These are phyloP conservation scores for Rattus norvegicus DNA, from an alignment of 2,113 vertebrate genomes.

Conservation along the genomic window DNA sequence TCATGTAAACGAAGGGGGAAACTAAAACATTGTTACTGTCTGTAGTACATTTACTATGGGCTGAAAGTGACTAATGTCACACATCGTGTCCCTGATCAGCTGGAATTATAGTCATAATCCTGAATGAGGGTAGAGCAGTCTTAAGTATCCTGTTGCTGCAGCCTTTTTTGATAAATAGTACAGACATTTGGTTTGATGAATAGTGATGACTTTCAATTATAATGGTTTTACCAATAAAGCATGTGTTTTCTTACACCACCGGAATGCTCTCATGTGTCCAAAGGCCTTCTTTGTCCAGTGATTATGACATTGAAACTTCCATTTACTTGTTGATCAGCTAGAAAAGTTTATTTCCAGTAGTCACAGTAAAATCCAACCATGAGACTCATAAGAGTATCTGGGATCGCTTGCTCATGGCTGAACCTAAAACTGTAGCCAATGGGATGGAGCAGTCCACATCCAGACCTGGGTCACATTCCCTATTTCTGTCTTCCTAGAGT, in stretches of 20 bases:
- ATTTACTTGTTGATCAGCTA: neutral
- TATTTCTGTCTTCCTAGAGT: neutral
- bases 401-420: neutral
- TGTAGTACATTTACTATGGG: neutral
- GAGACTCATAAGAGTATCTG: neutral
- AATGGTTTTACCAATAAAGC: neutral
- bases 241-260: neutral
- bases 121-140: neutral
- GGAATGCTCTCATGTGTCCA: neutral
- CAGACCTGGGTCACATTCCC: neutral
- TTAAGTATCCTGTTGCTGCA: neutral
- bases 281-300: neutral
- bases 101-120: conserved; percentile 33
- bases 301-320: neutral
- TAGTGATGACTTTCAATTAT: neutral
- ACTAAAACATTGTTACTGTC: conserved; percentile 21
- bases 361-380: conserved; percentile 1
- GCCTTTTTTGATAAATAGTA: neutral
- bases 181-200: neutral
- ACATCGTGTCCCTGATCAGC: conserved; percentile 61
- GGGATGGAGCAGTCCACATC: neutral
- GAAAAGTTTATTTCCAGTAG: neutral
- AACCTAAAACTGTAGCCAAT: neutral
- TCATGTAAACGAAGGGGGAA: neutral
- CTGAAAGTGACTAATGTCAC: neutral